Evolutionary conservation across 2,113 vertebrate genomes (phyloP), one percentile per base, ranked within the genome.

Genomic region (Gracilinanus agilis): DNA sequence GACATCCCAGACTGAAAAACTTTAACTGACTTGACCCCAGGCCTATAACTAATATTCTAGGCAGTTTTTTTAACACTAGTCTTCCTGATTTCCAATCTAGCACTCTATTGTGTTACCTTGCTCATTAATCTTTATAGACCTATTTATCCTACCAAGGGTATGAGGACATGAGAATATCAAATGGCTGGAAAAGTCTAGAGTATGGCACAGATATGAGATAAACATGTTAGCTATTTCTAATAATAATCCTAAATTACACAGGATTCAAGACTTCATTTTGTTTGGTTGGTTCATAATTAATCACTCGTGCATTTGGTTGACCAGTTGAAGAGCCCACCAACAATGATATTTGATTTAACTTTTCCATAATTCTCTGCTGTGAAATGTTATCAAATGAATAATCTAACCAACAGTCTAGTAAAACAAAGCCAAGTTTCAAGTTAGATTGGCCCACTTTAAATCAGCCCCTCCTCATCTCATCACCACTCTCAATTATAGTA

Each of bases 361-460:
- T 40, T 83, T 21, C n/a, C n/a, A 40, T 40, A 40, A 40, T 83
- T 83, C 19, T 83, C n/a, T 58, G 25, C 44, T 92, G 6, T 55
- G 27, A 95, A 93, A 83, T 94, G 2, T 23, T 96, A 55, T 95
- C 58, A 93, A 91, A n/a, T 10, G 92, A 92, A n/a, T 88, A 88
- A 92, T 88, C 5, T 0, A n/a, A 23, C 40, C 54, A 93, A 75
- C 34, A 92, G 40, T 94, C 34, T 61, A 90, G 3, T 13, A 67
- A 95, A 89, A 61, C 55, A 9, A 96, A 96, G 44, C 53, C 92
- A 96, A 95, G 0, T 9, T 54, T 9, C 0, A 0, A 58, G 10
- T 55, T 94, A 55, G 27, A 90, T 96, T 90, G 8, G 54, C 54
- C 3, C 0, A 25, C 0, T 11, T 5, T 93, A 29, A 25, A 53